Conservation (phyloP, 2,888 invertebrate species). For the Thecophora atra region DNA sequence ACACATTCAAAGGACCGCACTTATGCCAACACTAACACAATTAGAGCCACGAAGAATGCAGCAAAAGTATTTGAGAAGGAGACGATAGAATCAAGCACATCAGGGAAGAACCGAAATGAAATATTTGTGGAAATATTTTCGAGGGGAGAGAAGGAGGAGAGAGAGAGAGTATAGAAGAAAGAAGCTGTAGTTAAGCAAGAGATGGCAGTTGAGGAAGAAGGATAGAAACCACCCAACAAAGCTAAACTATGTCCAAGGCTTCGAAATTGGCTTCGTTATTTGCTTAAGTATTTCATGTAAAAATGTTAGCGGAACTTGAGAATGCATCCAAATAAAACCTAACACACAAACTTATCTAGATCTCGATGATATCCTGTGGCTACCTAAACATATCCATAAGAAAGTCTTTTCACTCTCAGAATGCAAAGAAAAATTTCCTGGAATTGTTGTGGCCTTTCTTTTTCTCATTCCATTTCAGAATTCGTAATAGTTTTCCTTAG, state of each 20-base stretch:
- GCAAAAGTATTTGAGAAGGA: slow-evolving; percentile 10
- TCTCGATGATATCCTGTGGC: background rate
- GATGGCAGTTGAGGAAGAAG: background rate
- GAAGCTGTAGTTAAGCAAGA: too few relatives aligned
- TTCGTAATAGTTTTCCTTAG: too few relatives aligned
- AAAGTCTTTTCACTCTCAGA: background rate
- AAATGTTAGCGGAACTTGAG: slow-evolving; percentile 29
- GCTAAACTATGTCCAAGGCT: slow-evolving; percentile 26
- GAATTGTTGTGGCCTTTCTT: background rate
- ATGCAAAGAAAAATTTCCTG: slow-evolving; percentile 12
- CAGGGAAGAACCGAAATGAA: background rate
- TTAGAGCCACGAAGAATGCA: slow-evolving; percentile 10
- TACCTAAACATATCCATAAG: background rate
- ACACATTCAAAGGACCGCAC: slow-evolving; percentile 3
- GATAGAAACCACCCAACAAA: too few relatives aligned
- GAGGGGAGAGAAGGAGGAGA: background rate
- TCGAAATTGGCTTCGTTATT: slow-evolving; percentile 38
- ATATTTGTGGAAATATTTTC: slow-evolving; percentile 22
- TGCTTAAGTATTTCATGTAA: slow-evolving; percentile 29
- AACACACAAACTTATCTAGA: background rate
- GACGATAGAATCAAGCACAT: too few relatives aligned
- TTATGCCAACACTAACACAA: background rate
- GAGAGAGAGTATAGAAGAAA: too few relatives aligned
- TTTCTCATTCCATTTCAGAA: too few relatives aligned
- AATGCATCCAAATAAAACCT: slow-evolving; percentile 12